These are phyloP conservation scores for Rhinichthys osculus DNA, from an alignment of 2,797 vertebrate genomes.

Conservation along the genomic window DNA sequence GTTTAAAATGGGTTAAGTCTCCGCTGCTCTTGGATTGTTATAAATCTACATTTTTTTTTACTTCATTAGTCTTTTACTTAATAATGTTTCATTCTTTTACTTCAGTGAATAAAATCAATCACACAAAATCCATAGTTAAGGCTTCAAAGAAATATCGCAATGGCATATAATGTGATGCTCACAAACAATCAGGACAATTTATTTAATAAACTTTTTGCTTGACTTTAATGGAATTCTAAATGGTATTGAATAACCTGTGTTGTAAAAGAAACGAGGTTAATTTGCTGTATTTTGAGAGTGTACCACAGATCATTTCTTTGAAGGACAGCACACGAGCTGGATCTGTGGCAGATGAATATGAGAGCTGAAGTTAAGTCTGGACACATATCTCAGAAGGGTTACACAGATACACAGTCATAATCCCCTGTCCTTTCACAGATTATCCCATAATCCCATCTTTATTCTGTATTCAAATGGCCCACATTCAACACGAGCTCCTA, in stretches of 20 bases:
- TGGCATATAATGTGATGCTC: not conserved
- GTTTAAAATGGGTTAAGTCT: not conserved
- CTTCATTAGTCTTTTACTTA: not conserved
- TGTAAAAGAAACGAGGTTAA: not conserved
- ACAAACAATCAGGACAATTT: not conserved
- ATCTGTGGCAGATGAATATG: slow-evolving; percentile 15
- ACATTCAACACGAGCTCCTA: slow-evolving; percentile 43
- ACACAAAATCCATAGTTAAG: slow-evolving; percentile 37
- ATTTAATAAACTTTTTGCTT: not conserved
- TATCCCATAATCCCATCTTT: slow-evolving; percentile 61
- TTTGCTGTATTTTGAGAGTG: not conserved
- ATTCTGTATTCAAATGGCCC: slow-evolving; percentile 52
- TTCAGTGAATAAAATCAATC: slow-evolving; percentile 40
- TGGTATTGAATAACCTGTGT: not conserved
- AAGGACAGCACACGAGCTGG: not conserved
- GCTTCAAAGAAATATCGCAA: not conserved
- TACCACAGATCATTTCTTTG: not conserved
- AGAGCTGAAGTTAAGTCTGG: slow-evolving; percentile 40
- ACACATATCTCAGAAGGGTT: slow-evolving; percentile 48
- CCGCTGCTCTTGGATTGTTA: not conserved
- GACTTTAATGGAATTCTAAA: not conserved
- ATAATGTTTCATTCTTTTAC: slow-evolving; percentile 37
- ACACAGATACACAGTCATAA: slow-evolving; percentile 49
- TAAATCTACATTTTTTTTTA: not conserved
- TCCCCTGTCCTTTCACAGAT: slow-evolving; percentile 58